These are phyloP conservation scores for Hypanus sabinus DNA, from an alignment of 2,113 vertebrate species.

Conservation along the genomic window DNA sequence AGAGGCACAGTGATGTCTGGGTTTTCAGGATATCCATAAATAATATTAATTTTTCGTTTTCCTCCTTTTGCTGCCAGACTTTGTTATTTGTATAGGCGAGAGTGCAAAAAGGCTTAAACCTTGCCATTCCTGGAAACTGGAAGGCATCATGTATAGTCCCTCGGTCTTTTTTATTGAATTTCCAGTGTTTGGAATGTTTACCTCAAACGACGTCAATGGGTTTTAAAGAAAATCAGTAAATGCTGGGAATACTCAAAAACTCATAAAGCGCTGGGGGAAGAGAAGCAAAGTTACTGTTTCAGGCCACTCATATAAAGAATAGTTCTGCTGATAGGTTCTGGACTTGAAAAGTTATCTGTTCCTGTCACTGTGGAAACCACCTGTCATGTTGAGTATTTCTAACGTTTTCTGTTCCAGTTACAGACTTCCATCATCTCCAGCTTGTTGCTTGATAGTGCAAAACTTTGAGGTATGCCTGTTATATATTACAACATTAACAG, in stretches of 20 bases:
- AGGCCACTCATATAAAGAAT: no score
- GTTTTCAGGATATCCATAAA: background rate
- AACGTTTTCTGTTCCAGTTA: no score
- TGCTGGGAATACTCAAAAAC: no score
- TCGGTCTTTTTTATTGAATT: background rate
- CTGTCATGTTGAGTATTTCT: no score
- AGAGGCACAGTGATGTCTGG: background rate
- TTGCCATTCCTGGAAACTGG: background rate
- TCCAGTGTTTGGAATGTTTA: background rate
- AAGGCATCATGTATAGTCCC: background rate
- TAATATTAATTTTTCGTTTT: conserved; percentile 3
- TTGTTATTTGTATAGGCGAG: background rate
- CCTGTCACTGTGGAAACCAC: no score
- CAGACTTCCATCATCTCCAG: no score
- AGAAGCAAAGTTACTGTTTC: no score
- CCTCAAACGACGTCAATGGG: background rate
- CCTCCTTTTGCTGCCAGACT: background rate
- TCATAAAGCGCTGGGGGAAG: no score
- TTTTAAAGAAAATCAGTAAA: no score
- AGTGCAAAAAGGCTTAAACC: background rate
- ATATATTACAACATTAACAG: background rate
- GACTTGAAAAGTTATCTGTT: no score
- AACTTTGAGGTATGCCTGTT: background rate
- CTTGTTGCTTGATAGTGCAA: no score
- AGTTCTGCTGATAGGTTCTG: no score